Conservation (phyloP, 2,888 invertebrate species). For the Tiliacea citrago region DNA sequence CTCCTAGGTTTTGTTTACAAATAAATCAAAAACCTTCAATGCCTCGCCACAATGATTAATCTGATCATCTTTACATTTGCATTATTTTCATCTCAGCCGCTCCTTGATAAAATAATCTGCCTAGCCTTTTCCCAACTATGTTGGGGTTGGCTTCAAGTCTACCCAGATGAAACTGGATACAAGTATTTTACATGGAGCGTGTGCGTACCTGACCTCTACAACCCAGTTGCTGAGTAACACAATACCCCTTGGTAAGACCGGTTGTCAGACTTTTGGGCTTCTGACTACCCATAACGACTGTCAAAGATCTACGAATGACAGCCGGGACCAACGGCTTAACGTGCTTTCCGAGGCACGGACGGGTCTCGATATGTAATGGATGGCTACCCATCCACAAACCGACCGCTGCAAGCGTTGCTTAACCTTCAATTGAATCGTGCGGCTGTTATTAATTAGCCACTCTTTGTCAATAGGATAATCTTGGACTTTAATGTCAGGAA, state of each 20-base stretch:
- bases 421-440: not conserved
- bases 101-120: not conserved
- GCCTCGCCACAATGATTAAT: slow-evolving; percentile 10
- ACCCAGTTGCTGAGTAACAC: no score
- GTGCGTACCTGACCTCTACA: not conserved
- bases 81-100: not conserved
- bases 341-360: not conserved
- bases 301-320: not conserved
- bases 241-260: not conserved
- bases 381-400: not conserved
- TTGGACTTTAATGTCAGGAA: not conserved
- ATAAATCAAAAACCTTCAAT: slow-evolving; percentile 51
- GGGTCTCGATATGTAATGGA: not conserved
- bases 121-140: not conserved
- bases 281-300: not conserved
- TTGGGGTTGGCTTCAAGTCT: not conserved
- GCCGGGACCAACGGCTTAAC: not conserved
- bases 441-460: no score
- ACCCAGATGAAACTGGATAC: not conserved
- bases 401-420: no score
- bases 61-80: slow-evolving; percentile 8
- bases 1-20: slow-evolving; percentile 61
- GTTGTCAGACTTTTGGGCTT: not conserved
- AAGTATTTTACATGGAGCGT: not conserved
- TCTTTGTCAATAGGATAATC: not conserved